phyloP scores from a whole-genome alignment of 1,140 invertebrate species.

The Zeugodacus cucurbitae region DNA sequence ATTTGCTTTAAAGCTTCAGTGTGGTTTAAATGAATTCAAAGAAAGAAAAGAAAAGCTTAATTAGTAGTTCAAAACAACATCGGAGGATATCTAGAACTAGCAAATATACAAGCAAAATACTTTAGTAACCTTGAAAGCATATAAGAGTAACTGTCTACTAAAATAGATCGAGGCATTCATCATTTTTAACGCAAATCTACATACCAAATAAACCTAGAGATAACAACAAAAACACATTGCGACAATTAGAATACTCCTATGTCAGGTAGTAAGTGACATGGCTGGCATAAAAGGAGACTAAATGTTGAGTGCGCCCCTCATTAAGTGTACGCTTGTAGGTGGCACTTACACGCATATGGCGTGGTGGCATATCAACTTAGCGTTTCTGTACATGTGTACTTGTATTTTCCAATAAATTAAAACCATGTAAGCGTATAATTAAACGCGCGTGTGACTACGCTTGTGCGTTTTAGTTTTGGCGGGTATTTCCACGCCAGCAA shows the following conservation, averaged over 20 bases:
- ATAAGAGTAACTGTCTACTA: too few relatives aligned
- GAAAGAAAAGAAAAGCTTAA: too few relatives aligned
- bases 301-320: neutral
- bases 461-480: too few relatives aligned
- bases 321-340: neutral
- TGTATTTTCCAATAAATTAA: conserved; percentile 53
- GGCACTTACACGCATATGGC: neutral
- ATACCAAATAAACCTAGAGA: neutral
- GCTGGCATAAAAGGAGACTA: neutral
- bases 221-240: neutral
- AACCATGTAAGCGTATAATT: conserved; percentile 64
- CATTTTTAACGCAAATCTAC: neutral
- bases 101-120: too few relatives aligned
- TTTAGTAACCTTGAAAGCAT: too few relatives aligned
- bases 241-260: neutral
- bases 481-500: too few relatives aligned
- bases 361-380: neutral
- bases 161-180: neutral
- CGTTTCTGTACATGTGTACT: neutral
- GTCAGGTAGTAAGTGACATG: neutral
- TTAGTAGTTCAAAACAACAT: too few relatives aligned
- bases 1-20: too few relatives aligned
- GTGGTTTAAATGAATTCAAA: too few relatives aligned
- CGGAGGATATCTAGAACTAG: too few relatives aligned
- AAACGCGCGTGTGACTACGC: conserved; percentile 49